Evolutionary conservation across 2,113 vertebrate species (phyloP).

Genomic region (Chauna torquata): DNA sequence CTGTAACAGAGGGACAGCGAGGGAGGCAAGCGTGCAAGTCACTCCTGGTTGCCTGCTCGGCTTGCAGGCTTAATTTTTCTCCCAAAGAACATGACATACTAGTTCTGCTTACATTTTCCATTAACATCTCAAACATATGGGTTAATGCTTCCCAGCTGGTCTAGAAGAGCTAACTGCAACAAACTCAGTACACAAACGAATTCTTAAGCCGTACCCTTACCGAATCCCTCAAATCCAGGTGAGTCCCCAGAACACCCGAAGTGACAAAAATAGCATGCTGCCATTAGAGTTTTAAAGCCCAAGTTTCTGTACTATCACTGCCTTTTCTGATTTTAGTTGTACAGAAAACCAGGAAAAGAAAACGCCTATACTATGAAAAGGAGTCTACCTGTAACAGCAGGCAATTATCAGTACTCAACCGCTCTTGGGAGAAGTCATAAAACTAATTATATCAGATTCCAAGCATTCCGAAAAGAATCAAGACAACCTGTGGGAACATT

Average conservation of each 20-base stretch:
- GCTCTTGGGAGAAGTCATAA: not conserved
- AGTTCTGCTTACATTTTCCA: not conserved
- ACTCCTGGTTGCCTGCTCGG: not conserved
- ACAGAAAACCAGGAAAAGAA: not conserved
- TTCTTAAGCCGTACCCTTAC: not conserved
- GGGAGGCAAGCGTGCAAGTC: rapidly evolving
- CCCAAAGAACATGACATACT: too few relatives aligned
- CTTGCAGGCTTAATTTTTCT: not conserved
- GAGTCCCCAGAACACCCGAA: not conserved
- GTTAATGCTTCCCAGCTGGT: not conserved
- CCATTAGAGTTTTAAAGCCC: not conserved
- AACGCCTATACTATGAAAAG: not conserved
- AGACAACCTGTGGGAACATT: not conserved
- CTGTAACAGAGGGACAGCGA: not conserved
- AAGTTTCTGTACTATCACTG: not conserved
- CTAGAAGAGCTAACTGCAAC: not conserved
- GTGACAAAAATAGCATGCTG: not conserved
- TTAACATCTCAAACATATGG: not conserved
- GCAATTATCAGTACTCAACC: not conserved
- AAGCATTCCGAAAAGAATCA: not conserved
- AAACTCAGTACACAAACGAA: not conserved
- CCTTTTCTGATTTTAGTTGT: not conserved
- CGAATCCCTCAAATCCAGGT: not conserved
- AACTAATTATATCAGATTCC: not conserved
- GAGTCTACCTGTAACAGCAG: not conserved